Conservation (phyloP, 2,888 invertebrate species). For the Petrophora chlorosata region DNA sequence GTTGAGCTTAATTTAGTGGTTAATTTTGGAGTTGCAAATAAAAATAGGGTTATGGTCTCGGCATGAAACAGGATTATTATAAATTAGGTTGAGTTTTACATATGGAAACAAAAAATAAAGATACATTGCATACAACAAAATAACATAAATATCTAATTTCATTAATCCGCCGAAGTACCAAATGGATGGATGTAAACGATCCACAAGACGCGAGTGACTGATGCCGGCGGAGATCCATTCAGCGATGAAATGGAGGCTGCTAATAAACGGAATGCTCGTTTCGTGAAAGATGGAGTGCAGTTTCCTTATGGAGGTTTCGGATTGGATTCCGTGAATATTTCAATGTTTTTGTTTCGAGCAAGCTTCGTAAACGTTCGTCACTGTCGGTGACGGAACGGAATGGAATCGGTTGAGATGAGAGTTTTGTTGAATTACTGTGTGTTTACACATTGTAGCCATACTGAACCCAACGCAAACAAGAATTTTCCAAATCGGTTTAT, state of each 20-base stretch:
- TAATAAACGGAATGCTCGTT: slow-evolving; percentile 31
- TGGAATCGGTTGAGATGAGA: slow-evolving; percentile 13
- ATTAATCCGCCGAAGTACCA: slow-evolving; percentile 22
- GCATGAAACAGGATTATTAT: background rate
- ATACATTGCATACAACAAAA: slow-evolving; percentile 14
- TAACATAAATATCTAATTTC: slow-evolving; percentile 23
- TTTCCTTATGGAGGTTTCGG: slow-evolving; percentile 26
- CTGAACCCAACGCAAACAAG: no score
- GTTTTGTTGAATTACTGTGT: slow-evolving; percentile 10
- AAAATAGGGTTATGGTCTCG: background rate
- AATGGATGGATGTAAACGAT: slow-evolving; percentile 24
- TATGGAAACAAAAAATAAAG: no score
- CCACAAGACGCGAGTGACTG: slow-evolving; percentile 21
- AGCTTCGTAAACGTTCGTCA: slow-evolving; percentile 18
- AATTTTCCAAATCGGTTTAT: no score
- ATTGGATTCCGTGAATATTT: slow-evolving; percentile 30
- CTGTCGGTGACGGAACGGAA: slow-evolving; percentile 17
- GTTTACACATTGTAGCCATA: no score
- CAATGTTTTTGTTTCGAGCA: slow-evolving; percentile 25
- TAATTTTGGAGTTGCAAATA: slow-evolving; percentile 11
- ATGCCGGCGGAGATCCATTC: slow-evolving; percentile 25
- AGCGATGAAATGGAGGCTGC: slow-evolving; percentile 27
- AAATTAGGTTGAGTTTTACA: background rate
- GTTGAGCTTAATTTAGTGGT: slow-evolving; percentile 30
- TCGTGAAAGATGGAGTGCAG: slow-evolving; percentile 32